phyloP scores from a whole-genome alignment of 2,888 invertebrate species.

The Teleogryllus oceanicus region DNA sequence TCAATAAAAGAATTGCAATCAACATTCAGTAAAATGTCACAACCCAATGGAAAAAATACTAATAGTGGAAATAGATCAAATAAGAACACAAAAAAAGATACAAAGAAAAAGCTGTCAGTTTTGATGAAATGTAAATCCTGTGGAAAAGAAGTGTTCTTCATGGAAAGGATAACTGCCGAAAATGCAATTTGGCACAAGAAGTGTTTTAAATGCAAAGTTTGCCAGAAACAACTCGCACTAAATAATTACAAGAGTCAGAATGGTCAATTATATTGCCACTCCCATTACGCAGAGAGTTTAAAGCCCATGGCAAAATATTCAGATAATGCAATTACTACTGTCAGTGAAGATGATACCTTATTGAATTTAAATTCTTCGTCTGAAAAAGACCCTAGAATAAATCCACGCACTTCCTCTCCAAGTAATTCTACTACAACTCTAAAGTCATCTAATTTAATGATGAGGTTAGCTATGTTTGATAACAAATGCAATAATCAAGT shows the following conservation, averaged over 20 bases:
- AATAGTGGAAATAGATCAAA: neutral
- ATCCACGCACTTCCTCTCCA: too few species aligned
- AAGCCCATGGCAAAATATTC: neutral
- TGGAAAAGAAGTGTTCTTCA: neutral
- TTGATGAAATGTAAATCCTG: neutral
- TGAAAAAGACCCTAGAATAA: too few species aligned
- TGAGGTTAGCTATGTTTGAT: too few species aligned
- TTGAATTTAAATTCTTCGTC: too few species aligned
- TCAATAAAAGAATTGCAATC: neutral
- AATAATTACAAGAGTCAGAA: neutral
- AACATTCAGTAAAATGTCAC: neutral
- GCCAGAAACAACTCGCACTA: neutral
- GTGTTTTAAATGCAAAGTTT: neutral
- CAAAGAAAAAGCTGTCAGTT: neutral
- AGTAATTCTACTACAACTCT: too few species aligned
- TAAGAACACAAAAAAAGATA: neutral
- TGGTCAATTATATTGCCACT: neutral
- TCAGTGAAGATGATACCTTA: too few species aligned
- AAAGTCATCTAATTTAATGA: too few species aligned
- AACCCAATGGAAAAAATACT: neutral
- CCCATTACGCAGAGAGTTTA: neutral
- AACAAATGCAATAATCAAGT: too few species aligned
- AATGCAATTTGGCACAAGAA: neutral
- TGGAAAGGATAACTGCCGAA: neutral
- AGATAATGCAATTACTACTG: too few species aligned